Evolutionary conservation across 2,888 invertebrate species (phyloP).

Genomic region (Limnephilus lunatus): DNA sequence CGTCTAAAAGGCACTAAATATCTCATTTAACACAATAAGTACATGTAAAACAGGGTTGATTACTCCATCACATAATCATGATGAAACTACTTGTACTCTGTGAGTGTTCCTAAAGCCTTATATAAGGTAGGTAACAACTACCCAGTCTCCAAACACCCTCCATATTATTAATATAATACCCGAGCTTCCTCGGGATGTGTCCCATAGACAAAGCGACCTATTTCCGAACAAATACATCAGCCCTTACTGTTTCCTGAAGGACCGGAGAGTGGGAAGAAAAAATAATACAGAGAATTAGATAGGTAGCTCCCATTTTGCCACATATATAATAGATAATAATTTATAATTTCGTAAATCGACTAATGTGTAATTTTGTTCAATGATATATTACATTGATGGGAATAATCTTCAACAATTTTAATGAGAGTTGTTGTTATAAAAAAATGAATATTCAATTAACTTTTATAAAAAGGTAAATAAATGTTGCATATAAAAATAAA

Average conservation of each 20-base stretch:
- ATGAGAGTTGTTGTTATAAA: no score
- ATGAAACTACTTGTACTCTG: background rate
- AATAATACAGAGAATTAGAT: no score
- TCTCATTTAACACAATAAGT: background rate
- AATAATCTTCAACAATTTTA: no score
- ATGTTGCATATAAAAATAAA: no score
- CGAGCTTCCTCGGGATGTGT: background rate
- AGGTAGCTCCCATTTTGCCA: background rate
- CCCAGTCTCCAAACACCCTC: background rate
- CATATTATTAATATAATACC: background rate
- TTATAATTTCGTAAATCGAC: background rate
- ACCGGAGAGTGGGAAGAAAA: background rate
- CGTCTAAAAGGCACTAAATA: background rate
- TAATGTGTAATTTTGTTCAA: no score
- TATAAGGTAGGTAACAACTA: background rate
- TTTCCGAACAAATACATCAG: constrained; percentile 19
- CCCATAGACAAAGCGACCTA: constrained; percentile 13
- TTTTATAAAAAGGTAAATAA: no score
- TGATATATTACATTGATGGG: no score
- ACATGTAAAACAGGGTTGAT: background rate
- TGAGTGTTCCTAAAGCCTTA: background rate
- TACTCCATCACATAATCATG: background rate
- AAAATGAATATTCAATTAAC: no score
- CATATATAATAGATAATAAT: background rate
- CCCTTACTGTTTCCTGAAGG: background rate